Evolutionary conservation across 2,888 invertebrate species (phyloP).

Genomic region (Drosophila nr. perissopoda): DNA sequence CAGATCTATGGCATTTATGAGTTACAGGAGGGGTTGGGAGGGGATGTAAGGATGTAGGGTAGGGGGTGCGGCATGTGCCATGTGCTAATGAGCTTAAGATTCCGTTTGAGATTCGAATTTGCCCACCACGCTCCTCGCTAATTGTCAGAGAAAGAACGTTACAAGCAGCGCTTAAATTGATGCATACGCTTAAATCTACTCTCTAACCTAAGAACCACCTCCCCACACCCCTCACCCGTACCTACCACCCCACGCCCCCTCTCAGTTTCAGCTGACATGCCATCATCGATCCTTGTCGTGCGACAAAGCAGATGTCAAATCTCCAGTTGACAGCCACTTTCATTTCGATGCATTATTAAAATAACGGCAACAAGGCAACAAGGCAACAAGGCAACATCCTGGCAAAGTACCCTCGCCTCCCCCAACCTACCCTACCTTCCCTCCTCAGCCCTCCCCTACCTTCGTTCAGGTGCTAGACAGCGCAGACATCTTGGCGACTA

Average conservation of each 20-base stretch:
- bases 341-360: slow-evolving; percentile 81
- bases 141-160: slow-evolving; percentile 45
- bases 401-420: slow-evolving; percentile 48
- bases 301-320: slow-evolving; percentile 78
- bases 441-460: too few relatives aligned
- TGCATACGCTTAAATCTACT: background rate
- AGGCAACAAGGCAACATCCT: slow-evolving; percentile 74
- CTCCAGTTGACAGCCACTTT: slow-evolving; percentile 79
- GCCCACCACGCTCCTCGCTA: slow-evolving; percentile 25
- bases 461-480: slow-evolving; percentile 57
- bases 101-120: slow-evolving; percentile 9
- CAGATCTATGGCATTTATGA: slow-evolving; percentile 75
- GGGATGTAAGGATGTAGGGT: background rate
- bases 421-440: background rate
- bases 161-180: background rate
- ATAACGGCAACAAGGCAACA: slow-evolving; percentile 70
- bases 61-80: slow-evolving; percentile 25
- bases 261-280: slow-evolving; percentile 43
- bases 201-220: background rate
- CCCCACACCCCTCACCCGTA: background rate
- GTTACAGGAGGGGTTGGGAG: slow-evolving; percentile 33
- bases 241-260: background rate
- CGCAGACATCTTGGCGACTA: slow-evolving; percentile 77
- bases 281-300: slow-evolving; percentile 78
- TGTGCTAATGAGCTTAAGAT: slow-evolving; percentile 66